Evolutionary conservation across 1,140 invertebrate species (phyloP).

Genomic region (Drosophila ogumai): DNA sequence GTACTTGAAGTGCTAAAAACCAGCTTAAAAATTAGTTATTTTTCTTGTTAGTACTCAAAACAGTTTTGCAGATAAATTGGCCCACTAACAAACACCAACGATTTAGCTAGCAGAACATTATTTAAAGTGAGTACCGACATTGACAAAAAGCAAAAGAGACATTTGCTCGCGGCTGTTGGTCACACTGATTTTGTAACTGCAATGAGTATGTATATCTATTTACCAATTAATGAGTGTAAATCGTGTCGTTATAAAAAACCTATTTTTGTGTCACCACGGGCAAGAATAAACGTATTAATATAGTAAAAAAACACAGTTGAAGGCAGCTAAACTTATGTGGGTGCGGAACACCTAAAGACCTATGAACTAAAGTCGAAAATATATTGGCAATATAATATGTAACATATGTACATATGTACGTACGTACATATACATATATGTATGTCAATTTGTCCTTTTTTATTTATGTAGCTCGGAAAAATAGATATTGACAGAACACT

Average conservation of each 20-base stretch:
- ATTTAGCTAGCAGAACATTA: too few species aligned
- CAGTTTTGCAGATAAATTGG: too few species aligned
- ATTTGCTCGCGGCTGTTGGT: neutral
- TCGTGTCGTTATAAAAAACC: constrained; percentile 31
- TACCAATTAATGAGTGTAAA: constrained; percentile 30
- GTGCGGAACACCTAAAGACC: constrained; percentile 1
- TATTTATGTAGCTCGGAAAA: constrained; percentile 16
- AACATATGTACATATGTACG: constrained; percentile 15
- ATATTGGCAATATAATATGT: constrained; percentile 9
- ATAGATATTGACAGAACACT: constrained; percentile 8
- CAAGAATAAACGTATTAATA: constrained; percentile 16
- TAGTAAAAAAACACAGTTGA: neutral
- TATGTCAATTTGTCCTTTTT: constrained; percentile 15
- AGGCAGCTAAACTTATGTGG: neutral
- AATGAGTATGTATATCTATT: constrained; percentile 48
- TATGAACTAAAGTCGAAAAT: neutral
- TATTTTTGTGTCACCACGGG: constrained; percentile 16
- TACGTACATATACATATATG: neutral
- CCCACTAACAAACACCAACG: too few species aligned
- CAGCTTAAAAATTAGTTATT: too few species aligned
- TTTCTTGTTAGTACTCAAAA: too few species aligned
- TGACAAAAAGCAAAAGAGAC: neutral
- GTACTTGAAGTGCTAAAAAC: too few species aligned
- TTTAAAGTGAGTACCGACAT: neutral
- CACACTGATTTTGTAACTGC: constrained; percentile 33